Base-by-base conservation (phyloP, 2,888 invertebrate species). In the Anorthoa munda region DNA sequence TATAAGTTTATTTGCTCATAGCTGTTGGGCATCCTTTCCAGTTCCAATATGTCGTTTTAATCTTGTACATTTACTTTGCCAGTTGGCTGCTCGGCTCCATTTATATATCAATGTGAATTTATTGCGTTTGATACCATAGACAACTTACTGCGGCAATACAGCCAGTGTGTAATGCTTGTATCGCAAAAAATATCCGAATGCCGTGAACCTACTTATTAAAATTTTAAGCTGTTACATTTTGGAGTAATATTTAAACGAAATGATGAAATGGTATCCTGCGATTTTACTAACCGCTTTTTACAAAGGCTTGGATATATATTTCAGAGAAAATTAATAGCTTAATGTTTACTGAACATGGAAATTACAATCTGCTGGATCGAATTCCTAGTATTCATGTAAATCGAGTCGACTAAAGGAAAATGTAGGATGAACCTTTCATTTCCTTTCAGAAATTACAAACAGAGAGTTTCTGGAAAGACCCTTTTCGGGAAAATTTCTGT, bases 41-140 rank as follows among this genome's bases (percentile, higher is more conserved):
- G 17, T 59, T 58, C 12, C 78, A 26, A 63, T 70, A 78, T 78
- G 61, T 64, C 74, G 63, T 78, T 79, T 83, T 80, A 39, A 69
- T 69, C 61, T 66, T 66, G 39, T 66, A 31, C 26, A 51, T 65
- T 61, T 64, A 53, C 48, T 56, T 78, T 74, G 23, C 80, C 66
- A 67, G 66, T 67, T 73, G 80, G 80, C 80, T 67, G 63, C 31
- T 39, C 56, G 17, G n/a, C 39, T 13, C 46, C 66, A 50, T 77
- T 66, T 63, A 66, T 58, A 66, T 51, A 56, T 66, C 70, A 46
- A 75, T 55, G 59, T 26, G 51, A 65, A 68, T 72, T 65, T 76
- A 78, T 63, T 78, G 58, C 63, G 4, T 58, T 59, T 71, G 58
- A 59, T 72, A 48, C 46, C 51, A 18, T 26, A 39, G 15, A 59